phyloP scores from a whole-genome alignment of 2,888 invertebrate species.

The Eustalomyia histrio region DNA sequence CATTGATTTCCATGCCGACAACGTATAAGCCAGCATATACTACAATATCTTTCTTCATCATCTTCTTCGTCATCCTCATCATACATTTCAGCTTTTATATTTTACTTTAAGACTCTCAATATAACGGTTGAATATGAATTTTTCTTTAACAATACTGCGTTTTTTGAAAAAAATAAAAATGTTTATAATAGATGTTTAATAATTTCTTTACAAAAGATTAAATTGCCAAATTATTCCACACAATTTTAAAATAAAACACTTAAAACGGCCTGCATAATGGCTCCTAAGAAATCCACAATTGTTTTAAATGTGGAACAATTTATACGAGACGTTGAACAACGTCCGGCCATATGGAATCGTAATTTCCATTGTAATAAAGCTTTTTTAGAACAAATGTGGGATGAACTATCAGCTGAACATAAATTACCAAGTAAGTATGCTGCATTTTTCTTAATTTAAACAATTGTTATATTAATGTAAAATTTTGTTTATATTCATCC shows the following conservation, averaged over 20 bases:
- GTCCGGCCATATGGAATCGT: constrained; percentile 80
- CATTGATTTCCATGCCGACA: constrained; percentile 29
- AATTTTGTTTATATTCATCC: constrained; percentile 6
- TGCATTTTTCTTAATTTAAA: constrained; percentile 25
- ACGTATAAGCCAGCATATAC: neutral
- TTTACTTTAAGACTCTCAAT: constrained; percentile 22
- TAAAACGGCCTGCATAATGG: constrained; percentile 69
- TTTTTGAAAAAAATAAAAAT: no score
- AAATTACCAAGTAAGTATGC: constrained; percentile 77
- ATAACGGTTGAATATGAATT: constrained; percentile 39
- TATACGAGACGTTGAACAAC: constrained; percentile 78
- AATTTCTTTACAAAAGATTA: neutral
- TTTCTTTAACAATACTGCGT: neutral
- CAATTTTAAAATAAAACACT: neutral
- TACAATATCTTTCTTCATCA: neutral
- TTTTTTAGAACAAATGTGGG: constrained; percentile 79
- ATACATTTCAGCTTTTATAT: neutral
- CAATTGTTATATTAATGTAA: neutral
- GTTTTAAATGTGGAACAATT: constrained; percentile 79
- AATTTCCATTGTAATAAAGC: constrained; percentile 79
- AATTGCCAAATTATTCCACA: neutral
- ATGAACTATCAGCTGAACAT: constrained; percentile 77
- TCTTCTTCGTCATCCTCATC: neutral
- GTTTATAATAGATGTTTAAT: neutral
- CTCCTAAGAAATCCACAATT: constrained; percentile 78